These are phyloP conservation scores for Hiodon tergisus DNA, from an alignment of 2,113 vertebrate genomes.

Conservation along the genomic window DNA sequence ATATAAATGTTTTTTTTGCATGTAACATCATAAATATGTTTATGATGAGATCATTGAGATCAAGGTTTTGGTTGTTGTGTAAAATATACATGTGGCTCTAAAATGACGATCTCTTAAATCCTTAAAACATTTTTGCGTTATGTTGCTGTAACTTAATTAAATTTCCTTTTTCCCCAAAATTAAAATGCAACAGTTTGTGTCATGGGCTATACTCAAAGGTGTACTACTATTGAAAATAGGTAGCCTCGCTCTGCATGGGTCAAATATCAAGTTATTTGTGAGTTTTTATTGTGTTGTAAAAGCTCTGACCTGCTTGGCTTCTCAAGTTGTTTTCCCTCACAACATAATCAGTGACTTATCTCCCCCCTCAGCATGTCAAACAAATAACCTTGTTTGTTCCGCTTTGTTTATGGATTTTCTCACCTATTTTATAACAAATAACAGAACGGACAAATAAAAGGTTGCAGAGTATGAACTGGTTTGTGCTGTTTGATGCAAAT, in stretches of 20 bases:
- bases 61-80: neutral
- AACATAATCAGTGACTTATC: conserved; percentile 69
- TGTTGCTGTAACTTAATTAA: too few relatives aligned
- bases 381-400: conserved; percentile 62
- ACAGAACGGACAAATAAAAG: conserved; percentile 40
- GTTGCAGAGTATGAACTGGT: neutral
- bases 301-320: conserved; percentile 92
- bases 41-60: too few relatives aligned
- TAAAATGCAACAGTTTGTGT: conserved; percentile 43
- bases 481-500: neutral
- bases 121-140: too few relatives aligned
- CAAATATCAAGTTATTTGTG: conserved; percentile 71
- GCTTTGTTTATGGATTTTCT: conserved; percentile 29
- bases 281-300: conserved; percentile 72
- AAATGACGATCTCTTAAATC: too few relatives aligned
- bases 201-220: conserved; percentile 99
- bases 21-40: neutral
- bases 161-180: conserved; percentile 5
- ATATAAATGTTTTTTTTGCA: conserved; percentile 36
- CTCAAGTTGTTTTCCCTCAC: conserved; percentile 56
- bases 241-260: conserved; percentile 79
- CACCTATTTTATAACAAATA: conserved; percentile 45
- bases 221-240: conserved; percentile 82
- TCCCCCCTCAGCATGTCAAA: conserved; percentile 68
- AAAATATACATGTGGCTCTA: conserved; percentile 26